Evolutionary conservation across 1,140 invertebrate species (phyloP).

Genomic region (Conus ventricosus): DNA sequence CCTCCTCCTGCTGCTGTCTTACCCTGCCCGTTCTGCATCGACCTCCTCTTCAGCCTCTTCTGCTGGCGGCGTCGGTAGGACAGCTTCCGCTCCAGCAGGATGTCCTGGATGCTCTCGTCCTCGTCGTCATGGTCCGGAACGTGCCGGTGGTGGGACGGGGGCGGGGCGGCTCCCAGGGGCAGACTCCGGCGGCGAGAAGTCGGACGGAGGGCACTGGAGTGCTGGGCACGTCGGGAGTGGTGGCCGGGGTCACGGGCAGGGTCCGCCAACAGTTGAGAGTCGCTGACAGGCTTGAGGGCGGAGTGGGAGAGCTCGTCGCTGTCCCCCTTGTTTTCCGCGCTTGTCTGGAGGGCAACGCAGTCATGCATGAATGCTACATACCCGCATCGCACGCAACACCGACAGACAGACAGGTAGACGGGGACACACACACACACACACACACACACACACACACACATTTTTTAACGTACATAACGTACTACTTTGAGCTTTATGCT

Average conservation of each 20-base stretch:
- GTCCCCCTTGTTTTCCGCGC: neutral
- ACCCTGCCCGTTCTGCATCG: conserved; percentile 6
- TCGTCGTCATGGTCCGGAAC: conserved; percentile 27
- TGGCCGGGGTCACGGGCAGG: neutral
- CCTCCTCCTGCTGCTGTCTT: neutral
- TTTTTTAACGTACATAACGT: no score
- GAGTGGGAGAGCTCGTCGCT: neutral
- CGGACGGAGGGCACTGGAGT: neutral
- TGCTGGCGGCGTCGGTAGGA: conserved; percentile 34
- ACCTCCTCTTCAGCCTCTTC: conserved; percentile 33
- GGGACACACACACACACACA: no score
- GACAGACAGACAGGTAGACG: no score
- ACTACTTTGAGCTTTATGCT: no score
- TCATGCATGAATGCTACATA: no score
- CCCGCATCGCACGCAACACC: no score
- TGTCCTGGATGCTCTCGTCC: conserved; percentile 30
- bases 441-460: no score
- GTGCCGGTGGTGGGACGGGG: neutral
- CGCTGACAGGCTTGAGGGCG: neutral
- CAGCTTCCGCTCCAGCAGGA: conserved; percentile 35
- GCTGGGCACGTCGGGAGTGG: neutral
- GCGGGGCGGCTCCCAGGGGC: neutral
- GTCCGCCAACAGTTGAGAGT: neutral
- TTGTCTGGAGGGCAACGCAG: no score
- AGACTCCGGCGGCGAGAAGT: conserved; percentile 9